A percentile compares a stretch with the other conserved stretches of the same genome.
phyloP scores from a whole-genome alignment of 2,113 vertebrate species.

The Elachura formosa region DNA sequence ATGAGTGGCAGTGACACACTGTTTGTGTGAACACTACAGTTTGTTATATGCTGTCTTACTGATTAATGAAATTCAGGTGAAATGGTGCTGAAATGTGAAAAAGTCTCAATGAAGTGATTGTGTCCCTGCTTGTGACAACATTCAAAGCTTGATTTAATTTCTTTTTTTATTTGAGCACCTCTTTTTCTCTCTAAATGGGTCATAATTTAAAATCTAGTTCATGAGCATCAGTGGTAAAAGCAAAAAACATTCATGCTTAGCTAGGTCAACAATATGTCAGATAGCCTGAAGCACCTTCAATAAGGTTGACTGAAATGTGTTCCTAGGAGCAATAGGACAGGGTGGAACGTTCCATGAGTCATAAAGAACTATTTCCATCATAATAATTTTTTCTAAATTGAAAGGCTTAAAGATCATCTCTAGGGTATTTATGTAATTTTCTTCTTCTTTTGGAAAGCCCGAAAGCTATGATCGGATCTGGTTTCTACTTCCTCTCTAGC shows the following conservation, averaged over 20 bases:
- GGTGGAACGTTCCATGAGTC: background rate
- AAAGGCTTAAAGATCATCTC: background rate
- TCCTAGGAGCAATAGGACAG: background rate
- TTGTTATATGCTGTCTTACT: rapidly evolving
- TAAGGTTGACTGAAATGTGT: background rate
- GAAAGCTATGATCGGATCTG: background rate
- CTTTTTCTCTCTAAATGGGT: background rate
- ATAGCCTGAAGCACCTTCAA: background rate
- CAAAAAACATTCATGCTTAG: background rate
- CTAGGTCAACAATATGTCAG: background rate
- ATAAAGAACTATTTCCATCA: background rate
- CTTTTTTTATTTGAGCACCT: background rate
- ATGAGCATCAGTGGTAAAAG: background rate
- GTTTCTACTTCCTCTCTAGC: background rate
- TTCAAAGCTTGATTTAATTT: background rate
- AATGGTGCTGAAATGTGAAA: background rate
- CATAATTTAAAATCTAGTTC: background rate
- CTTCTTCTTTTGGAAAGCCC: background rate
- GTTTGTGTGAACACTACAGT: background rate
- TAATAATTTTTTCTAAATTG: background rate
- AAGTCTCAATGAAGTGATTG: background rate
- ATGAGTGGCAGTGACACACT: background rate
- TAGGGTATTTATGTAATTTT: background rate
- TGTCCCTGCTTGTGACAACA: background rate
- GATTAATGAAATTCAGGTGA: background rate